These are phyloP conservation scores for Iguana delicatissima DNA, from an alignment of 2,797 vertebrate species.

Conservation along the genomic window DNA sequence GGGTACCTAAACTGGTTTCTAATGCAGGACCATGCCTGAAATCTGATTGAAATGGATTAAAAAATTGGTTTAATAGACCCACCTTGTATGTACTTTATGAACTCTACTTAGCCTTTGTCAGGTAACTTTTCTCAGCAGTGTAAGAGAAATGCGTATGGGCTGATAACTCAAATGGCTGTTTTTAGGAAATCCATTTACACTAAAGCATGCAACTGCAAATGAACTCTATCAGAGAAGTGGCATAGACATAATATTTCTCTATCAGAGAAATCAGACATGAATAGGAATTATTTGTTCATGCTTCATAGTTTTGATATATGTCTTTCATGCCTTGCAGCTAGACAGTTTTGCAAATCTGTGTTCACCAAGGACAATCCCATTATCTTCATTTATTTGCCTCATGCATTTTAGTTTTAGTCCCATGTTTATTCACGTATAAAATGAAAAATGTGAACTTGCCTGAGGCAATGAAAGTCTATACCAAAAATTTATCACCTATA, in stretches of 20 bases:
- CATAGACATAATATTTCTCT: background rate
- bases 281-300: background rate
- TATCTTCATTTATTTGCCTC: slow-evolving; percentile 2
- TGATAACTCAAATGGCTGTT: background rate
- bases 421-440: slow-evolving; percentile 5
- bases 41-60: background rate
- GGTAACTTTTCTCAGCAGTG: background rate
- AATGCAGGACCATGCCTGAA: background rate
- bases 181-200: background rate
- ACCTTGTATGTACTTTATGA: too few relatives aligned
- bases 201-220: background rate
- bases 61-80: background rate
- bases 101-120: background rate
- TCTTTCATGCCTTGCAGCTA: background rate
- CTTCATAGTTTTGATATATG: background rate
- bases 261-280: slow-evolving; percentile 1
- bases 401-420: background rate
- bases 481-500: background rate
- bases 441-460: background rate
- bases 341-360: background rate
- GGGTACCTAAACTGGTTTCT: background rate
- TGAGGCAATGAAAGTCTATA: background rate
- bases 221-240: background rate
- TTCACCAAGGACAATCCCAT: background rate
- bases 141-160: background rate